A percentile compares a stretch with the other conserved stretches of the same genome.
These are phyloP conservation scores for Metellina segmentata DNA, from an alignment of 2,888 invertebrate genomes.

Conservation along the genomic window DNA sequence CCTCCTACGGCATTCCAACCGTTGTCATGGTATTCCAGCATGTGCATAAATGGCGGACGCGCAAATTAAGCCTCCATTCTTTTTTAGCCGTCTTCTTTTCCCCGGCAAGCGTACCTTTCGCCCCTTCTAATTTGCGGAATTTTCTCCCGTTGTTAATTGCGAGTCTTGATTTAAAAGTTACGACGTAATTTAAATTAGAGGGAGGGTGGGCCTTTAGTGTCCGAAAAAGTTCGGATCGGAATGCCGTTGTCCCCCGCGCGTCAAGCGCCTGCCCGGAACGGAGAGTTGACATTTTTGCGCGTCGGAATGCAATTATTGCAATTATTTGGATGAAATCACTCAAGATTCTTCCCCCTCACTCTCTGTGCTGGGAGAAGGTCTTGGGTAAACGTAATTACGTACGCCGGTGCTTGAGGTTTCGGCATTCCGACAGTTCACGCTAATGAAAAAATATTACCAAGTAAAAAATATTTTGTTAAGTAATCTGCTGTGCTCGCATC, in stretches of 20 bases:
- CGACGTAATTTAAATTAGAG: conserved; percentile 75
- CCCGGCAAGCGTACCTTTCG: not conserved
- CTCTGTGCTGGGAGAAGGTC: not conserved
- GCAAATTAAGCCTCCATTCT: conserved; percentile 67
- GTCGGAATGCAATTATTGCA: conserved; percentile 75
- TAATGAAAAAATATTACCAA: not conserved
- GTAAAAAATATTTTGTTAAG: not conserved
- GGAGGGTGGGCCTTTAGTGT: conserved; percentile 42
- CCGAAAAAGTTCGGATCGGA: conserved; percentile 65
- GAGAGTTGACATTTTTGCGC: conserved; percentile 65
- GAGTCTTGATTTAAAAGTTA: conserved; percentile 76
- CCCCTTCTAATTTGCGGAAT: conserved; percentile 74
- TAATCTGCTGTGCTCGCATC: not conserved
- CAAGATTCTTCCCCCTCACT: conserved; percentile 36
- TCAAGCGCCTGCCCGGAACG: not conserved
- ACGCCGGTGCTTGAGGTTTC: conserved; percentile 4
- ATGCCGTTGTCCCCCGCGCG: conserved; percentile 33
- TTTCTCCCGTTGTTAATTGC: conserved; percentile 74
- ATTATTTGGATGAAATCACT: conserved; percentile 76
- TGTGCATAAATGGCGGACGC: conserved; percentile 49
- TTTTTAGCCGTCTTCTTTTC: conserved; percentile 26
- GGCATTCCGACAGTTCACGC: conserved; percentile 24
- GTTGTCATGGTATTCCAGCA: conserved; percentile 70
- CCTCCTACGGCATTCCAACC: conserved; percentile 54
- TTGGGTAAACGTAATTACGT: conserved; percentile 64